Base-by-base conservation (phyloP, 2,797 vertebrate genomes). In the Botia almorhae region DNA sequence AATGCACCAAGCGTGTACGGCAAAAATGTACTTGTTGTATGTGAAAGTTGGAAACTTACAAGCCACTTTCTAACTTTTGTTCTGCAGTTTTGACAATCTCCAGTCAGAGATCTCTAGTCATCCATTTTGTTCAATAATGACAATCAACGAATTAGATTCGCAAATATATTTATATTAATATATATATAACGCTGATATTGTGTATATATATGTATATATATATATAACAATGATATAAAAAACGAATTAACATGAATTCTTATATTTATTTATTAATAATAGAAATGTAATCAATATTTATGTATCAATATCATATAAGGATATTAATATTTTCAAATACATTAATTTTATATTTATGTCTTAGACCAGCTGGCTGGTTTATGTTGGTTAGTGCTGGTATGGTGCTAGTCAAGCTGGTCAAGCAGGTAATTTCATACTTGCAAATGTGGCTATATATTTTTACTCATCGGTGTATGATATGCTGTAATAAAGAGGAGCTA, bases 1-100 rank as follows among this genome's bases (percentile, higher is more conserved):
- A 65, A 39, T 65, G 73, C 60, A 53, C 46, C 14, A n/a, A 33
- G 60, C 23, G 2, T 51, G 43, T 16, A 19, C n/a, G 58, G 23
- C 7, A 11, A 65, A 51, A 39, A 7, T 26, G 39, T 67, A 17
- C 5, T 53, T 75, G 46, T 7, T 53, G 48, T 67, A 17, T 10
- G 16, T 1, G 0, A n/a, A 21, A 17, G 12, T 29, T 75, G 61
- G 61, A 19, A n/a, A 75, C 36, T 39, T 23, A 19, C n/a, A 17
- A 65, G 58, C 63, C 64, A 53, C 60, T 53, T 75, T 75, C 17
- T n/a, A 23, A 12, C 48, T 55, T 64, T 51, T 23, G 23, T 19
- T 3, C 1, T 67, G n/a, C 14, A 23, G 48, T n/a, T n/a, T n/a
- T n/a, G n/a, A n/a, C n/a, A n/a, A 46, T 8, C 43, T 46, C 1